phyloP scores from a whole-genome alignment of 1,140 invertebrate genomes.

The Drosophila lacertosa region DNA sequence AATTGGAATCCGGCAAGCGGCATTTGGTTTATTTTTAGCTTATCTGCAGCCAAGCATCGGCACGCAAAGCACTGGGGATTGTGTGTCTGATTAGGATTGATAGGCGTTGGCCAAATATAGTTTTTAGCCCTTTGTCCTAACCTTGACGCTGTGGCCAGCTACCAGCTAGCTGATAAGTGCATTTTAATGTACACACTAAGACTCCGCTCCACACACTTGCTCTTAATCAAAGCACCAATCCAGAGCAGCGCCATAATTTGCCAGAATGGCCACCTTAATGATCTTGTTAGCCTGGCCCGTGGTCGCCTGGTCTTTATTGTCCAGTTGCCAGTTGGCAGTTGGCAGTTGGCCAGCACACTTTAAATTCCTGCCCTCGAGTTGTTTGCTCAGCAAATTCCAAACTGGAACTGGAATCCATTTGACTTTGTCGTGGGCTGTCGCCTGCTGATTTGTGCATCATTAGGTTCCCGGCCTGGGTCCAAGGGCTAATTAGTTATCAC shows the following conservation, averaged over 20 bases:
- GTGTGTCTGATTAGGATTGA: conserved; percentile 50
- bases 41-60: conserved; percentile 32
- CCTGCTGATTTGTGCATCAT: conserved; percentile 56
- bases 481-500: conserved; percentile 50
- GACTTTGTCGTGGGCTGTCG: conserved; percentile 13
- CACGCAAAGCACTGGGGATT: no score
- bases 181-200: conserved; percentile 83
- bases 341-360: conserved; percentile 23
- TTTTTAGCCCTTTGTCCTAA: conserved; percentile 13
- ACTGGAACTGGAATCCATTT: conserved; percentile 6
- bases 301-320: conserved; percentile 21
- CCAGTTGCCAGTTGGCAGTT: neutral
- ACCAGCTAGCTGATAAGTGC: conserved; percentile 60
- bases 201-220: conserved; percentile 30
- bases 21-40: conserved; percentile 51
- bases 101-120: conserved; percentile 43
- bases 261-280: conserved; percentile 53
- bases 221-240: conserved; percentile 64
- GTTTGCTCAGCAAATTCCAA: conserved; percentile 37
- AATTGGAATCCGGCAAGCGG: neutral
- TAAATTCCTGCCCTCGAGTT: conserved; percentile 33
- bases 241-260: conserved; percentile 39
- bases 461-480: conserved; percentile 18
- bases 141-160: conserved; percentile 16
- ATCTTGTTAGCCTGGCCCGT: conserved; percentile 67